Conservation (phyloP, 2,797 vertebrate species). For the Xiphophorus birchmanni region DNA sequence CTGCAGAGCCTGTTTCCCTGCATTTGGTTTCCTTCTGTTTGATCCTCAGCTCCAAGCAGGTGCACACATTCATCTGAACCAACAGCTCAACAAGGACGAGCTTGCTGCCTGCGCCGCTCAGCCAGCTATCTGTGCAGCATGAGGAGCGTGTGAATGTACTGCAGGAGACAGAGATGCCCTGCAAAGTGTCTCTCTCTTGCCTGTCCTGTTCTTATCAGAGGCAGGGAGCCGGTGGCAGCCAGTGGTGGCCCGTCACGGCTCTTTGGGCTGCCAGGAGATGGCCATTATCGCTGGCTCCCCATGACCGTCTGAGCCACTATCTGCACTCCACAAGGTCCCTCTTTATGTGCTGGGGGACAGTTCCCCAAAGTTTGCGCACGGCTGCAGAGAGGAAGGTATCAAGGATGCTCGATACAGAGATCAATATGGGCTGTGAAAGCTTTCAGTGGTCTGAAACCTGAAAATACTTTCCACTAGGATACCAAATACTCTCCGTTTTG, state of each 20-base stretch:
- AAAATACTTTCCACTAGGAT: conserved; percentile 26
- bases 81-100: conserved; percentile 11
- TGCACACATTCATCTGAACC: conserved; percentile 35
- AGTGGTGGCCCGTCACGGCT: conserved; percentile 65
- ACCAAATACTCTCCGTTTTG: conserved; percentile 9
- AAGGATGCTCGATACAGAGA: conserved; percentile 50
- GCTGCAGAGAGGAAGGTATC: conserved; percentile 28
- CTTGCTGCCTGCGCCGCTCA: conserved; percentile 21
- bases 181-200: conserved; percentile 28
- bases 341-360: conserved; percentile 57
- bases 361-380: conserved; percentile 43
- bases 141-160: conserved; percentile 30
- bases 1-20: not conserved
- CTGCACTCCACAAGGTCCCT: conserved; percentile 64
- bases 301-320: conserved; percentile 64
- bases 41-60: conserved; percentile 33
- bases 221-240: conserved; percentile 48
- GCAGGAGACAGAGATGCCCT: conserved; percentile 48
- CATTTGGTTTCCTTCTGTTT: conserved; percentile 10
- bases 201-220: conserved; percentile 63
- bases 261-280: conserved; percentile 68
- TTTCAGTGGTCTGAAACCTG: conserved; percentile 13
- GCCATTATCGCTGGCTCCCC: conserved; percentile 72
- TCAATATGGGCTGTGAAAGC: conserved; percentile 38
- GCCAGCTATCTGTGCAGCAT: conserved; percentile 41